Base-by-base conservation (phyloP, 1,140 invertebrate genomes). In the Caenorhabditis brenneri region DNA sequence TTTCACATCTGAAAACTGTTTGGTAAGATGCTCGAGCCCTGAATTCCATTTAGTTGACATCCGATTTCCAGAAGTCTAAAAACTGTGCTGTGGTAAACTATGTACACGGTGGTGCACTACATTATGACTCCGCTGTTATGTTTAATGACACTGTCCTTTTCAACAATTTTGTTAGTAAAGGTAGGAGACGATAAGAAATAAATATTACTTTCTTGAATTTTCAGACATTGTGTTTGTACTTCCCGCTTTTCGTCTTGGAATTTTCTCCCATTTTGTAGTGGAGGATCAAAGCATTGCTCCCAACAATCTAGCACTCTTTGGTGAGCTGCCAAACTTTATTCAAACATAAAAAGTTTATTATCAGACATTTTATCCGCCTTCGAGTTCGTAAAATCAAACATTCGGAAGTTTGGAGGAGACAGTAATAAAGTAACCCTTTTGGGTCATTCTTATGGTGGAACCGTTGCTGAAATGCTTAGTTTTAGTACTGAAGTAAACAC, bases 381-480 rank as follows among this genome's bases (percentile, higher is more conserved):
- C 42, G 94, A 96, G 89, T 96, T 95, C 95, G 42, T 84, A 16
- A 42, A 84, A 49, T 39, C 36, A 16, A 97, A 98, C 91, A 96
- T 97, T 82, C 93, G 93, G 74, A 93, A 93, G 31, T 98, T 98
- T 91, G 96, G 96, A 49, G 97, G 97, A 0, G 96, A 98, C 92
- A 93, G 95, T 0, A 94, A 93, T n/a, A 96, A 95, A 89, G 95
- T 98, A 16, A 98, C 96, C 0, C 91, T 98, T 0, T 93, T 97
- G 87, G 96, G 96, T 0, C 96, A 97, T 88, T 96, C 96, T 0
- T 95, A 95, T 22, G 96, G 96, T 0, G 96, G 96, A 0, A 95
- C 96, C 16, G 95, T 95, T 89, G 95, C 97, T 12, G 95, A 97
- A 91, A 95, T 96, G 89, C 92, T 97, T 80, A 94, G 96, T 92